Evolutionary conservation across 1,140 invertebrate genomes (phyloP).

Genomic region (Fopius arisanus): DNA sequence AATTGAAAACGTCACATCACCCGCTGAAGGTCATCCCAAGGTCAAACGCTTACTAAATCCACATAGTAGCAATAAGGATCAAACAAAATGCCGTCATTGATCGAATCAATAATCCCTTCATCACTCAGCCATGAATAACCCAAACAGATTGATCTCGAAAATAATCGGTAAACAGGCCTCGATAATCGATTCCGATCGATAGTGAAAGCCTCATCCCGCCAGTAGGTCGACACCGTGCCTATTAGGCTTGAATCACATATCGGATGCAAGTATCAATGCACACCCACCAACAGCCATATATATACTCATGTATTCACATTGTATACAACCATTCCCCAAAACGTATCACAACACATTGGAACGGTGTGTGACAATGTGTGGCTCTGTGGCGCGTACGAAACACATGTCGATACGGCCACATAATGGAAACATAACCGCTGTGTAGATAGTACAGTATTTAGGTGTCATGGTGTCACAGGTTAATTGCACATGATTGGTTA

Average conservation of each 20-base stretch:
- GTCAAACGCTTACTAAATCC: background rate
- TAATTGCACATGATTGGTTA: slow-evolving; percentile 62
- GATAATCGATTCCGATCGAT: background rate
- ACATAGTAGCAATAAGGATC: background rate
- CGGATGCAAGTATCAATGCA: slow-evolving; percentile 15
- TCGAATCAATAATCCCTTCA: background rate
- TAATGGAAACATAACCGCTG: slow-evolving; percentile 61
- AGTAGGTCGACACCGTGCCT: background rate
- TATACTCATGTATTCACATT: slow-evolving; percentile 35
- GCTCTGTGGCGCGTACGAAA: slow-evolving; percentile 41
- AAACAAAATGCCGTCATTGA: background rate
- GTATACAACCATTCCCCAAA: slow-evolving; percentile 26
- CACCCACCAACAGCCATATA: slow-evolving; percentile 16
- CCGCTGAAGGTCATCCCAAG: too few relatives aligned
- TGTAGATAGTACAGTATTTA: slow-evolving; percentile 52
- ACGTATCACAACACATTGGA: slow-evolving; percentile 45
- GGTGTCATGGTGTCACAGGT: slow-evolving; percentile 59
- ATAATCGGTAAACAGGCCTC: background rate
- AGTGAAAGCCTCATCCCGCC: slow-evolving; percentile 14
- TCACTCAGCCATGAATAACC: background rate
- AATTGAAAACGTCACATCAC: too few relatives aligned
- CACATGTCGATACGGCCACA: slow-evolving; percentile 61
- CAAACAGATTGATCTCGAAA: background rate
- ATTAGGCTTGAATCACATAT: slow-evolving; percentile 28
- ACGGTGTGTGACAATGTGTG: slow-evolving; percentile 41